Base-by-base conservation (phyloP, 2,797 vertebrate genomes). In the Chiroxiphia lanceolata region DNA sequence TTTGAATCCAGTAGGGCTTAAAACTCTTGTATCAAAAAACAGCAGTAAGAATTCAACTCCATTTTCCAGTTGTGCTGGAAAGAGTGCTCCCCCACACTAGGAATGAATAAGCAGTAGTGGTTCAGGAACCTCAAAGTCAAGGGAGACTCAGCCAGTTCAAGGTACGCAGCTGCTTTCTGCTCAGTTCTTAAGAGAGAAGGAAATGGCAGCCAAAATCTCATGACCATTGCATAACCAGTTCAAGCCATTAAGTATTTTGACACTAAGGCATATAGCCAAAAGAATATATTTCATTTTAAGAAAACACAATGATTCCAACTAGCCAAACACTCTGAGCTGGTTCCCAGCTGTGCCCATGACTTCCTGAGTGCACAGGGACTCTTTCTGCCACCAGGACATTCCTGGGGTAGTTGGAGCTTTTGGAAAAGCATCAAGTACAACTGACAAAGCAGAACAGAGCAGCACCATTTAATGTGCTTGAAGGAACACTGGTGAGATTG, bases 191-290 rank as follows among this genome's bases (percentile, higher is more conserved):
- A 81, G 85, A 94, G 83, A 71, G 80, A 88, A 94, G 88, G 96
- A 97, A 97, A 97, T 93, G 74, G 94, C 96, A 97, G 92, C 61
- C 84, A 96, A 96, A 96, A 77, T 95, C 97, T 98, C 78, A 95
- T 94, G 96, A 98, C 47, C 50, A 27, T 5, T 79, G 48, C 36
- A 21, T 77, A 83, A 76, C 69, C 48, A 88, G 47, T 74, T 72
- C 27, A 51, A 93, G 67, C 23, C 63, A 36, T n/a, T 65, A 59
- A 44, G 17, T 64, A 74, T 31, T 92, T 33, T 91, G 75, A 94
- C 60, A 70, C 44, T 29, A 34, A 89, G 65, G 13, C 42, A 16
- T 15, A 50, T 0, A 70, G 64, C 34, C 20, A 82, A 76, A 84
- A 61, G 11, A 44, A 74, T 6, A 0, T 26, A 59, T 77, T 87